Conservation (phyloP, 2,888 invertebrate genomes). For the Melinaea menophilus region DNA sequence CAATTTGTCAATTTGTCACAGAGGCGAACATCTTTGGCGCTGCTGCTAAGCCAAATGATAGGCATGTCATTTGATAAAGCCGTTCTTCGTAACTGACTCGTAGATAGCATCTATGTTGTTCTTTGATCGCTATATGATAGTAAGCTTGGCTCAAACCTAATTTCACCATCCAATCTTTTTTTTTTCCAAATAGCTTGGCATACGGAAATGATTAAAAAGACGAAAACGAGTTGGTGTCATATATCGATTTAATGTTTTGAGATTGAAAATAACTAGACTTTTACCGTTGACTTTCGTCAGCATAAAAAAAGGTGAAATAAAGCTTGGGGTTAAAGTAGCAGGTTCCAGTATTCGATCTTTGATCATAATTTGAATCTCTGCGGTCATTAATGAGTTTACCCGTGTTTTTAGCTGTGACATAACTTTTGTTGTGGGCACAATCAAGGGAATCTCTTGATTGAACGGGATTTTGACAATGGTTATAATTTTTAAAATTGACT, state of each 20-base stretch:
- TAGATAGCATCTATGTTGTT: constrained; percentile 20
- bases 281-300: constrained; percentile 18
- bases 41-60: constrained; percentile 30
- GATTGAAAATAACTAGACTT: background rate
- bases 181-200: too few relatives aligned
- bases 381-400: too few relatives aligned
- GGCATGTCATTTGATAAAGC: constrained; percentile 29
- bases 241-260: too few relatives aligned
- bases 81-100: constrained; percentile 20
- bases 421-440: constrained; percentile 2
- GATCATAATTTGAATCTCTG: too few relatives aligned
- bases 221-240: too few relatives aligned
- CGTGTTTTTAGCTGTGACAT: too few relatives aligned
- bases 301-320: constrained; percentile 22
- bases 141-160: constrained; percentile 28
- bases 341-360: constrained; percentile 12
- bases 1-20: constrained; percentile 27
- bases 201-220: too few relatives aligned
- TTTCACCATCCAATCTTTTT: constrained; percentile 27
- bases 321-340: constrained; percentile 12
- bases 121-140: constrained; percentile 21
- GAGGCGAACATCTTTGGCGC: constrained; percentile 29
- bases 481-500: constrained; percentile 13
- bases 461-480: constrained; percentile 16
- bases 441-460: constrained; percentile 14